Base-by-base conservation (phyloP, 2,888 invertebrate genomes). In the Ashinkailepas kermadecensis region DNA sequence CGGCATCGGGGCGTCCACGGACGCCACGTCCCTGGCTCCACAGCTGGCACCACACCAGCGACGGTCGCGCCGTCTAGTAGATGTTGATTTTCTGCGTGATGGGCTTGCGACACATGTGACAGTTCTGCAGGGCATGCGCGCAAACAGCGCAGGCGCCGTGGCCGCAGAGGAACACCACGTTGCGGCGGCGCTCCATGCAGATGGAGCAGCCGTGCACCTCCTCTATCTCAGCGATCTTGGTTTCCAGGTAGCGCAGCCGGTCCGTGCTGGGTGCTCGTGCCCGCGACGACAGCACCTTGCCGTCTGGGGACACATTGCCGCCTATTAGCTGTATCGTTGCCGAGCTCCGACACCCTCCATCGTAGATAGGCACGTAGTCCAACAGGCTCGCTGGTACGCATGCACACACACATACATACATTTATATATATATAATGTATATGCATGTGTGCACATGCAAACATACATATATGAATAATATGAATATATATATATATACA, bases 141-240 rank as follows among this genome's bases (percentile, higher is more conserved):
- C 95, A 95, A 85, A 91, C 91, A 81, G 92, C 92, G 87, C 95
- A 95, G 21, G 95, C 93, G 54, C 93, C 93, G 86, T 95, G 95
- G 2, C 95, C 95, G 86, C 95, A 95, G n/a, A 95, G 89, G 87
- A 95, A 95, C 54, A 93, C 95, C 39, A 95, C 93, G 86, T 94
- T 94, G 65, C 93, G 89, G 83, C 91, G 90, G 64, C 94, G 89
- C 86, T 95, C 95, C 95, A 95, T 94, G 87, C 95, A 95, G 85
- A 95, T 95, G 82, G 93, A 92, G 86, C 95, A 95, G 86, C 92
- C 92, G 86, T 93, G 92, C 25, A 93, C 93, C 86, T 95, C 95
- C 87, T 95, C 95, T 84, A 95, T 92, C 88, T 95, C 95, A 78
- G 93, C 93, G 83, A 95, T 92, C 88, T 93, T 92, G 85, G 92